Percentiles rank a stretch among this genome's conserved stretches.
phyloP scores from a whole-genome alignment of 2,888 invertebrate species.

The Danaus chrysippus region DNA sequence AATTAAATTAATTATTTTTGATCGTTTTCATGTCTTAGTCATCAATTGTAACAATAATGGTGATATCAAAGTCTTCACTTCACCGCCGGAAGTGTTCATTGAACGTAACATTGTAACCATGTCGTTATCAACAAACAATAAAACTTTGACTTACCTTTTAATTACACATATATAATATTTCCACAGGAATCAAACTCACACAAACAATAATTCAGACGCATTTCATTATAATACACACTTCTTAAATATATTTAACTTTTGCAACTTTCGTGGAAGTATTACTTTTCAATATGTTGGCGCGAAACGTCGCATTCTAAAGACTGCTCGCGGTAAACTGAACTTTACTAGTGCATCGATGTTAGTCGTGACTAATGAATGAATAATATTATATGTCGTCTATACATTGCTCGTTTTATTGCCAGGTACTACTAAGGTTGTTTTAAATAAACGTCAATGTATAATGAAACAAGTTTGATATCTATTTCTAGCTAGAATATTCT shows the following conservation, averaged over 20 bases:
- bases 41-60: too few relatives aligned
- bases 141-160: too few relatives aligned
- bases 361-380: conserved; percentile 14
- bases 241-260: neutral
- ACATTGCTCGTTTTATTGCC: conserved; percentile 10
- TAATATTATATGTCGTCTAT: conserved; percentile 1
- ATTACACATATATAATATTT: too few relatives aligned
- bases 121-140: too few relatives aligned
- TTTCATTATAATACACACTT: too few relatives aligned
- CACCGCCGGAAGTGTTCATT: too few relatives aligned
- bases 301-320: conserved; percentile 49
- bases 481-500: conserved; percentile 24
- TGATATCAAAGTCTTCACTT: too few relatives aligned
- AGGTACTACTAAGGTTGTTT: conserved; percentile 1
- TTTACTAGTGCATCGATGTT: conserved; percentile 25
- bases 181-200: too few relatives aligned
- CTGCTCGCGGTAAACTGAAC: conserved; percentile 59
- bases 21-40: too few relatives aligned
- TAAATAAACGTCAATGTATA: conserved; percentile 9
- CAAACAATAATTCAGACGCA: too few relatives aligned
- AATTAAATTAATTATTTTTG: too few relatives aligned
- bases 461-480: neutral
- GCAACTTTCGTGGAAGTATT: neutral
- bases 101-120: too few relatives aligned
- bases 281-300: conserved; percentile 27